Percentiles rank a stretch among this genome's conserved stretches.
phyloP scores from a whole-genome alignment of 2,113 vertebrate genomes.

The Mustelus asterias region DNA sequence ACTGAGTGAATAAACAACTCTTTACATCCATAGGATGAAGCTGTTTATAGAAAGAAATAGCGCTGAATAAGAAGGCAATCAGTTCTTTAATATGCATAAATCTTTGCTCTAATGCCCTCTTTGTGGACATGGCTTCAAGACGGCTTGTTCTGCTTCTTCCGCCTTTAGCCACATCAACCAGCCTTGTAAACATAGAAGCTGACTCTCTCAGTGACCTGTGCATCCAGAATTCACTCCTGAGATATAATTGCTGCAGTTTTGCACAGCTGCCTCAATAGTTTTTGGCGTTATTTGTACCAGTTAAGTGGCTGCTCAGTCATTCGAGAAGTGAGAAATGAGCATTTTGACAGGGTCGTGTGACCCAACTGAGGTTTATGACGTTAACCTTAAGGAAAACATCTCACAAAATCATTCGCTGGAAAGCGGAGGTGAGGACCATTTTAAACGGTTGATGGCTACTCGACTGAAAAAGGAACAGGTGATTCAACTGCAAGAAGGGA shows the following conservation, averaged over 20 bases:
- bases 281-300: constrained; percentile 23
- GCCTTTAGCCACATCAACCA: neutral
- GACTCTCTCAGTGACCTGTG: neutral
- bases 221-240: neutral
- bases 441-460: neutral
- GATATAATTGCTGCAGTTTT: constrained; percentile 28
- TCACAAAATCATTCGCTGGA: neutral
- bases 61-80: neutral
- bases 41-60: neutral
- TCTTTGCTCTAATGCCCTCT: neutral
- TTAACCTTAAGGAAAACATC: neutral
- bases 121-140: no score
- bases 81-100: neutral
- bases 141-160: neutral
- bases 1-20: neutral
- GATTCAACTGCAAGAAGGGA: neutral
- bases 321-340: constrained; percentile 17
- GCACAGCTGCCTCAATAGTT: neutral
- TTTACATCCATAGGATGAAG: neutral
- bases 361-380: neutral
- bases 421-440: neutral
- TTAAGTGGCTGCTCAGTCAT: constrained; percentile 26
- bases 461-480: neutral
- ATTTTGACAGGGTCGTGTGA: constrained; percentile 9
- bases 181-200: neutral